Base-by-base conservation (phyloP, 2,888 invertebrate genomes). In the Petrolisthes cinctipes region DNA sequence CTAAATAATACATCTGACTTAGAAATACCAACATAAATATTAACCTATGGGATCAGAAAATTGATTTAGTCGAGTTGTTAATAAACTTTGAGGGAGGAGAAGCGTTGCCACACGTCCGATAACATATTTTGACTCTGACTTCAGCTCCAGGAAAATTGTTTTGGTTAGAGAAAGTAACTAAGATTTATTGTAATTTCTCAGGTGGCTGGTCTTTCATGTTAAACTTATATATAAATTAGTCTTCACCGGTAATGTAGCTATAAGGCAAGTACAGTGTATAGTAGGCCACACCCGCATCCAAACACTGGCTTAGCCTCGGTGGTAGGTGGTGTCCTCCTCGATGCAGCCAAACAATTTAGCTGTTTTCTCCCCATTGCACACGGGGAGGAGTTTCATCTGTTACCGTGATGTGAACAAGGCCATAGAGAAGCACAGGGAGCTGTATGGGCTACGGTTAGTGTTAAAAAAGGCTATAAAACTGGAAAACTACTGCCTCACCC, bases 361-460 rank as follows among this genome's bases (percentile, higher is more conserved):
- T 5, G 81, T 81, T 23, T 88, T 82, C 20, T 76, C 88, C 54
- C 90, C 89, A 53, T 76, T 90, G n/a, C 89, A 90, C 73, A 75
- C 78, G 54, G 90, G 90, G 53, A 84, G 88, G 71, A 88, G 87
- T 37, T 90, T 90, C 53, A 83, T 84, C 11, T 90, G 87, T 61
- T 90, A 90, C 84, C 54, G 90, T n/a, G 90, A 90, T 73, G 85
- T 90, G 1, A 90, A 90, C 75, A 89, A 86, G 82, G 90, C 90
- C 37, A 90, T 90, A 61, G 90, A 90, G 76, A 89, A 81, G 75
- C 90, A 90, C 82, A 76, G 90, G 54, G 90, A 90, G 82, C n/a
- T 89, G 4, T 90, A 85, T 37, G 90, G 90, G 6, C 81, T 90
- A 5, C 88, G 89, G 14, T 53, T 90, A 71, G 86, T 86, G 81